Conservation (phyloP, 2,888 invertebrate species). For the Leptura quadrifasciata region DNA sequence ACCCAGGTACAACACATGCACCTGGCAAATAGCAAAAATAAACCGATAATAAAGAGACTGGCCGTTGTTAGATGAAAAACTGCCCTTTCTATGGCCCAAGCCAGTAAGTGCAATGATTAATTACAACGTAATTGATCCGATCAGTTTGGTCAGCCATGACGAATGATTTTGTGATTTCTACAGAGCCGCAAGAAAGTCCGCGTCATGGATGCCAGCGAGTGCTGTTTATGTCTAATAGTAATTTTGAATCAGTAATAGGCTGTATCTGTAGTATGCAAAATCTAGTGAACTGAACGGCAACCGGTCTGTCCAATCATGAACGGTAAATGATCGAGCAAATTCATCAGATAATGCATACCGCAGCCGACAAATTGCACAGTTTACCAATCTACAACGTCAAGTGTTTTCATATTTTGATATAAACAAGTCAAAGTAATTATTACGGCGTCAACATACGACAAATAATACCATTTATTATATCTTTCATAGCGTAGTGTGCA, state of each 20-base stretch:
- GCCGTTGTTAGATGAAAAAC: background rate
- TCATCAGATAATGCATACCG: background rate
- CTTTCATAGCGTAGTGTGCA: too few relatives aligned
- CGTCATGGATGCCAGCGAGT: background rate
- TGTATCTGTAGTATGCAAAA: background rate
- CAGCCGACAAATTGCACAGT: background rate
- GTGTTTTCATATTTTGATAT: background rate
- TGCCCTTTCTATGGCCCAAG: background rate
- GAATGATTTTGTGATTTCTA: slow-evolving; percentile 22
- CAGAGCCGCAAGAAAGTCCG: background rate
- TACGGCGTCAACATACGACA: too few relatives aligned
- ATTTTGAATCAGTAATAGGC: background rate
- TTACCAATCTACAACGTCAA: background rate
- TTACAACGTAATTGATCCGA: slow-evolving; percentile 16
- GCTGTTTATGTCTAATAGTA: background rate
- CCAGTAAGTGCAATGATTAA: slow-evolving; percentile 27
- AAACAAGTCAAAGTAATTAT: background rate
- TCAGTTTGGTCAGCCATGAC: slow-evolving; percentile 31
- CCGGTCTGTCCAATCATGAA: background rate
- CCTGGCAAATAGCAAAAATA: background rate
- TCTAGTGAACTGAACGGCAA: slow-evolving; percentile 5
- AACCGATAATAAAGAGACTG: background rate
- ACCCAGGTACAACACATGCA: background rate
- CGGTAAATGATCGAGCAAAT: slow-evolving; percentile 1
- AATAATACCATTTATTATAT: too few relatives aligned